Percentiles rank a stretch among this genome's conserved stretches.
Conservation (phyloP, 1,140 invertebrate species). For the Metaphire vulgaris region DNA sequence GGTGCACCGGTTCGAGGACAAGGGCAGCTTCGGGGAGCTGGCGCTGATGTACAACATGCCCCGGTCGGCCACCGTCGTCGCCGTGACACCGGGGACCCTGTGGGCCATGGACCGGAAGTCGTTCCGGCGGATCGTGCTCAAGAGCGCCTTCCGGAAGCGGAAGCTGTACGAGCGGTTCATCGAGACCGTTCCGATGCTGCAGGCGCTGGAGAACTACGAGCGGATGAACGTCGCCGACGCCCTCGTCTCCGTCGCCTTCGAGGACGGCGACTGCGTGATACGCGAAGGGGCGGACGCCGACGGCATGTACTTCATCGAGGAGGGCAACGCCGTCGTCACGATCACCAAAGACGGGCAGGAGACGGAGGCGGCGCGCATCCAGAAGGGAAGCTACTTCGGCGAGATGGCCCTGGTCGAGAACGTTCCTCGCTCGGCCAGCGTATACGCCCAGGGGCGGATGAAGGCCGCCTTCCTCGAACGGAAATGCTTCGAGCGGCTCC, state of each 20-base stretch:
- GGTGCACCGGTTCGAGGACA: constrained; percentile 50
- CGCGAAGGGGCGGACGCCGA: constrained; percentile 77
- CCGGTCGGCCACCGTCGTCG: constrained; percentile 69
- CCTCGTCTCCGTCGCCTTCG: constrained; percentile 70
- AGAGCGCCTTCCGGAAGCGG: constrained; percentile 90
- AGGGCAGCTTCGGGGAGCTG: constrained; percentile 79
- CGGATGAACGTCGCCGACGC: constrained; percentile 94
- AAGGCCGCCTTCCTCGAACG: constrained; percentile 81
- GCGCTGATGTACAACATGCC: constrained; percentile 98
- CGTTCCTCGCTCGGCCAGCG: constrained; percentile 86
- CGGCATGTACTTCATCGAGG: constrained; percentile 95
- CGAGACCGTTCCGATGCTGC: constrained; percentile 76
- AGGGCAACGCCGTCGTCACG: constrained; percentile 58
- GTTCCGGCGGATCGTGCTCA: constrained; percentile 88
- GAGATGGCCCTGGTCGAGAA: constrained; percentile 67
- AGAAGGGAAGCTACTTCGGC: constrained; percentile 49
- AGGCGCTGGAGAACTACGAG: constrained; percentile 71
- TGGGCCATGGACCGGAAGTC: constrained; percentile 96
- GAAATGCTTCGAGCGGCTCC: constrained; percentile 89
- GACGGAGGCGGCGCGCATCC: constrained; percentile 40
- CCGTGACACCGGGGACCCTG: constrained; percentile 71
- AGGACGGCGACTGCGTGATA: constrained; percentile 75
- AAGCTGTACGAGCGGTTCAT: constrained; percentile 92
- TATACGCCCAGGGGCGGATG: constrained; percentile 56
- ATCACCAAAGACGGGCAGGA: constrained; percentile 30